A percentile compares a stretch with the other conserved stretches of the same genome.
Conservation (phyloP, 2,888 invertebrate species). For the Cataglyphis cursor region DNA sequence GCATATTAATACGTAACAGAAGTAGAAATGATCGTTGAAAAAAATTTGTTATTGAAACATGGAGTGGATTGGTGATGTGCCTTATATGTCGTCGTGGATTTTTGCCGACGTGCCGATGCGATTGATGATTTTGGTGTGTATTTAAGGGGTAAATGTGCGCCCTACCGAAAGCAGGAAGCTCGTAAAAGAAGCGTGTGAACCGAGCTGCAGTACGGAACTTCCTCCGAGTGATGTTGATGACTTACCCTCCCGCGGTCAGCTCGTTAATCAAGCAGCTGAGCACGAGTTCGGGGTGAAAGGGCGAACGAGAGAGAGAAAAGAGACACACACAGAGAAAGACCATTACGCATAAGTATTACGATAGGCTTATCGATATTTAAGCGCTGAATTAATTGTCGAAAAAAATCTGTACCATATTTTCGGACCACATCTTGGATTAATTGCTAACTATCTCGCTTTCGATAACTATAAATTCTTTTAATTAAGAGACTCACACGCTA, state of each 20-base stretch:
- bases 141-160: slow-evolving; percentile 72
- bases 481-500: background rate
- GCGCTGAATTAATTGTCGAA: slow-evolving; percentile 58
- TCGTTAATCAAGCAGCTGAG: slow-evolving; percentile 95
- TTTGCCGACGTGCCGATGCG: slow-evolving; percentile 66
- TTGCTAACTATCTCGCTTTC: background rate
- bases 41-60: background rate
- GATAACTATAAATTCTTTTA: background rate
- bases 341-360: slow-evolving; percentile 81
- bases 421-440: slow-evolving; percentile 17
- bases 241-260: slow-evolving; percentile 94
- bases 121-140: slow-evolving; percentile 63
- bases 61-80: slow-evolving; percentile 46
- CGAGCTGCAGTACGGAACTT: slow-evolving; percentile 80
- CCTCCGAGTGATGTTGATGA: slow-evolving; percentile 85
- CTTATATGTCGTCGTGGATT: slow-evolving; percentile 53
- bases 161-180: slow-evolving; percentile 78
- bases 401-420: slow-evolving; percentile 8
- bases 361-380: slow-evolving; percentile 71
- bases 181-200: slow-evolving; percentile 78
- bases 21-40: background rate
- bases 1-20: background rate
- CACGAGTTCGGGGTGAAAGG: slow-evolving; percentile 85
- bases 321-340: slow-evolving; percentile 86
- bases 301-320: slow-evolving; percentile 85